Base-by-base conservation (phyloP, 1,140 invertebrate genomes). In the Drosophila repletoides region DNA sequence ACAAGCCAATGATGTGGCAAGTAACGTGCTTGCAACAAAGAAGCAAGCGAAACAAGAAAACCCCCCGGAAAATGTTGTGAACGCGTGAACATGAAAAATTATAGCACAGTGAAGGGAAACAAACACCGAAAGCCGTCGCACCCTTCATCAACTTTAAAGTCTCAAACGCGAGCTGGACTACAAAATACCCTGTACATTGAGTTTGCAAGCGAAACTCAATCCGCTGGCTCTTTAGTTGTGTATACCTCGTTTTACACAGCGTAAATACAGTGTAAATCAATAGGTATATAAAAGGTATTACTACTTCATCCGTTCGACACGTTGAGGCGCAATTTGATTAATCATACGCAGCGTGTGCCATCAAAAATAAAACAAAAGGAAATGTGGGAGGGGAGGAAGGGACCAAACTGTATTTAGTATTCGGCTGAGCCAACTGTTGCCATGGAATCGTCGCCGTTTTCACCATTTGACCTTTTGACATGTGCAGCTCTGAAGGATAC, bases 321-420 rank as follows among this genome's bases (percentile, higher is more conserved):
- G 3, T 9, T 6, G 1, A 5, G 31, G 12, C 19, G 0, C 14
- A 51, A 22, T 72, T 76, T 69, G 33, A 73, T 81, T 76, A 83
- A 83, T 81, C 76, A 76, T 69, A 61, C 43, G 49, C 38, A 71
- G 58, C 61, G 60, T 71, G 71, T 72, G 60, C 34, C 52, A 22
- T 19, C 21, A 33, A 17, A 33, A 12, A 7, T 7, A 52, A 21
- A 53, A 19, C 9, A 31, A 22, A 55, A 5, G 1, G 17, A 21
- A 28, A 28, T 10, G 19, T n/a, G n/a, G n/a, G n/a, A n/a, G n/a
- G n/a, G n/a, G n/a, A n/a, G n/a, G n/a, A n/a, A n/a, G n/a, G n/a
- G n/a, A n/a, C n/a, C 26, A 31, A 51, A 34, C 46, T 29, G 40
- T 6, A 19, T 43, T 46, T 17, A 28, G 19, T 41, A 26, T 15